A percentile compares a stretch with the other conserved stretches of the same genome.
Conservation (phyloP, 2,888 invertebrate genomes). For the Drosophila histrio region DNA sequence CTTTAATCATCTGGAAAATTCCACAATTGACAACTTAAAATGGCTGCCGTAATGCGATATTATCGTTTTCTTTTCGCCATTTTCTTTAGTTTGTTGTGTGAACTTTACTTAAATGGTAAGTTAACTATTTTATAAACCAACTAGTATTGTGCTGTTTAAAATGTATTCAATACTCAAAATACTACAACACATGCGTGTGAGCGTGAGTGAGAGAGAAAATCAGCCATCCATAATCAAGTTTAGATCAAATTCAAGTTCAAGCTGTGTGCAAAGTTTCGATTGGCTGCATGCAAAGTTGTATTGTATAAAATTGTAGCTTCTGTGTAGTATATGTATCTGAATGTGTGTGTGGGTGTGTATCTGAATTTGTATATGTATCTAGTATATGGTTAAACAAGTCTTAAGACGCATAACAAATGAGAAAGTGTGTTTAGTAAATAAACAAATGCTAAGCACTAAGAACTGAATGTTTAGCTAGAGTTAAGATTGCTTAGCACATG, state of each 20-base stretch:
- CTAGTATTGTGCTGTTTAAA: slow-evolving; percentile 14
- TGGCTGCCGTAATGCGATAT: not conserved
- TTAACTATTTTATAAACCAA: slow-evolving; percentile 1
- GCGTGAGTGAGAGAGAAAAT: slow-evolving; percentile 19
- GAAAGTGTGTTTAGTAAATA: slow-evolving; percentile 47
- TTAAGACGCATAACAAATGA: slow-evolving; percentile 66
- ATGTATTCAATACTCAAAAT: not conserved
- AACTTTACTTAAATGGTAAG: slow-evolving; percentile 6
- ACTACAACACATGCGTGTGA: slow-evolving; percentile 25
- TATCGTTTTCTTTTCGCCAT: not conserved
- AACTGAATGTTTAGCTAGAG: slow-evolving; percentile 43
- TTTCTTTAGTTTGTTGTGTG: slow-evolving; percentile 1
- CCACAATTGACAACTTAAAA: not conserved
- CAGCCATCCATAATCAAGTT: slow-evolving; percentile 32
- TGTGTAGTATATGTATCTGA: slow-evolving; percentile 16
- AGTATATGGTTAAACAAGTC: slow-evolving; percentile 43
- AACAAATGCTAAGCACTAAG: slow-evolving; percentile 46
- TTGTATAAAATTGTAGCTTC: slow-evolving; percentile 11
- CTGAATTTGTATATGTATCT: slow-evolving; percentile 10
- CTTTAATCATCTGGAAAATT: not conserved
- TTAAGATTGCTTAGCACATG: slow-evolving; percentile 35
- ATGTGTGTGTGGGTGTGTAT: slow-evolving; percentile 10
- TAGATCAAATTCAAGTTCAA: slow-evolving; percentile 43
- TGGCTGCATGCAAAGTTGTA: slow-evolving; percentile 47
- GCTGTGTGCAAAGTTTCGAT: slow-evolving; percentile 39